phyloP scores from a whole-genome alignment of 2,888 invertebrate genomes.

The Ligdia adustata region DNA sequence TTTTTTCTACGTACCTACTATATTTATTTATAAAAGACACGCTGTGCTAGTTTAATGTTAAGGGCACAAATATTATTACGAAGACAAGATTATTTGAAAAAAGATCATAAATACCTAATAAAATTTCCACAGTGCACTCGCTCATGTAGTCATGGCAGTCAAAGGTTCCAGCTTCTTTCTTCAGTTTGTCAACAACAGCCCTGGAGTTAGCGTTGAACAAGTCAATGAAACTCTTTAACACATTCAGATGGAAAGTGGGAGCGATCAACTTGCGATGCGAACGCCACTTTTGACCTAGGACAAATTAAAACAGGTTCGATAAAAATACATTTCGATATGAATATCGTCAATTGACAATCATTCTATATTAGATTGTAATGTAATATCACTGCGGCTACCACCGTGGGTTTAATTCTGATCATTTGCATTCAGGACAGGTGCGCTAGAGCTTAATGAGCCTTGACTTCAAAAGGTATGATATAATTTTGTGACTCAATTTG shows the following conservation, averaged over 20 bases:
- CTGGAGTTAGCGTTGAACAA: constrained; percentile 93
- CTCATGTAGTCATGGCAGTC: constrained; percentile 94
- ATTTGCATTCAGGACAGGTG: constrained; percentile 7
- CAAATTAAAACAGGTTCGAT: constrained; percentile 1
- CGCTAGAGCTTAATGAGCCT: constrained; percentile 1
- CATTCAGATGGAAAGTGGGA: constrained; percentile 94
- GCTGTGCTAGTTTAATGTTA: too few relatives aligned
- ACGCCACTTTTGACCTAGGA: constrained; percentile 91
- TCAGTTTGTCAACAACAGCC: constrained; percentile 88
- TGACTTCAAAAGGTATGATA: constrained; percentile 8
- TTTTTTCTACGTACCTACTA: too few relatives aligned
- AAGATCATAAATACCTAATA: constrained; percentile 85
- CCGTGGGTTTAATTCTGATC: neutral
- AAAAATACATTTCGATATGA: neutral
- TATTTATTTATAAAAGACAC: too few relatives aligned
- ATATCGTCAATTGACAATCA: neutral
- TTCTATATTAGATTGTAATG: too few relatives aligned
- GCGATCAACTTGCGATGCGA: constrained; percentile 93
- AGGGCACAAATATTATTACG: too few relatives aligned
- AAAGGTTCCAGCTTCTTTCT: constrained; percentile 87
- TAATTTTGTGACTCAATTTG: constrained; percentile 21
- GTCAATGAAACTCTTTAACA: constrained; percentile 93
- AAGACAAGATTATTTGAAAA: too few relatives aligned
- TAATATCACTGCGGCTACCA: too few relatives aligned
- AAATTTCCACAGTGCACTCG: constrained; percentile 92